Conservation (phyloP, 2,113 vertebrate species). For the Upupa epops region DNA sequence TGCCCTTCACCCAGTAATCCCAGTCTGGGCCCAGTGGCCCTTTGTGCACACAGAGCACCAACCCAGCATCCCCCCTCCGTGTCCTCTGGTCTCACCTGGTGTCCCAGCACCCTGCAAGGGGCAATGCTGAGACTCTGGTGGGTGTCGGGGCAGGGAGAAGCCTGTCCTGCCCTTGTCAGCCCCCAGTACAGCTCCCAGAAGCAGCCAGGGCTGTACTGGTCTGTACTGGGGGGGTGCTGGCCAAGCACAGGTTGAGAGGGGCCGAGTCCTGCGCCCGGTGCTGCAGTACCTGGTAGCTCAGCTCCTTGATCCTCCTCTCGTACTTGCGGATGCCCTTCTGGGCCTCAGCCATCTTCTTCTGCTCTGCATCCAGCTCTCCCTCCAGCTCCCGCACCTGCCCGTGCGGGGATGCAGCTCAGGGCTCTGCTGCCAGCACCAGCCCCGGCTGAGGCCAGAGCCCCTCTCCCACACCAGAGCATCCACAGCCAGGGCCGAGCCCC, state of each 20-base stretch:
- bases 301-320: slow-evolving; percentile 88
- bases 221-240: not conserved
- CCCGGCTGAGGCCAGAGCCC: not conserved
- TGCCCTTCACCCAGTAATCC: too few relatives aligned
- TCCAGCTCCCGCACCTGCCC: slow-evolving; percentile 89
- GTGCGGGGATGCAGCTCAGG: not conserved
- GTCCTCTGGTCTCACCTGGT: not conserved
- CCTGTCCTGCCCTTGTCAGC: rapidly evolving
- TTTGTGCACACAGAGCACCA: too few relatives aligned
- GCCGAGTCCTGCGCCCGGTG: not conserved
- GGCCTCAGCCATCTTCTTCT: slow-evolving; percentile 87
- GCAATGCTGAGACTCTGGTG: not conserved
- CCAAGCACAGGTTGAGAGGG: not conserved
- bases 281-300: slow-evolving; percentile 81
- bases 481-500: not conserved
- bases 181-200: not conserved
- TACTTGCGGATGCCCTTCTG: slow-evolving; percentile 91
- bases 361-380: slow-evolving; percentile 84
- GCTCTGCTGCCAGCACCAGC: rapidly evolving
- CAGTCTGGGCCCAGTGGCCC: not conserved
- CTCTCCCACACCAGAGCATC: not conserved
- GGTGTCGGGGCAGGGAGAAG: not conserved
- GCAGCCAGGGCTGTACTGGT: not conserved
- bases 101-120: not conserved
- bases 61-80: too few relatives aligned